Conservation (phyloP, 2,113 vertebrate species). For the Hypanus sabinus region DNA sequence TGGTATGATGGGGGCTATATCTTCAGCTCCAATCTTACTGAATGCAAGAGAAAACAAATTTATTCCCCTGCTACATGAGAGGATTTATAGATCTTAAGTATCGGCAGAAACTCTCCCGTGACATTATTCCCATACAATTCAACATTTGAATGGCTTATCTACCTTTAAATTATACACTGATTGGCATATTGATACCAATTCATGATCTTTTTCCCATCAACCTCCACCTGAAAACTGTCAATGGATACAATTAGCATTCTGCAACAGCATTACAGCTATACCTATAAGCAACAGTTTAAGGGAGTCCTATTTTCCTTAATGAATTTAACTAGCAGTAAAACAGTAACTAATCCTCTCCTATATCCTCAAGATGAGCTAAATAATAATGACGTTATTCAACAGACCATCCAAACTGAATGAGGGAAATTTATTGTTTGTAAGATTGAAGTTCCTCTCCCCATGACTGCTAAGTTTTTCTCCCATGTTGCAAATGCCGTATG, state of each 20-base stretch:
- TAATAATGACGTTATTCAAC: slow-evolving; percentile 5
- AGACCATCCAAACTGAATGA: not conserved
- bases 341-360: not conserved
- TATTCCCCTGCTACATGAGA: no score
- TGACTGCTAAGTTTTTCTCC: no score
- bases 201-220: not conserved
- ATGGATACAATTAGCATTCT: not conserved
- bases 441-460: not conserved
- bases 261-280: not conserved
- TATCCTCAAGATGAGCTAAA: not conserved
- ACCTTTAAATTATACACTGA: not conserved
- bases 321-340: not conserved
- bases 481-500: no score
- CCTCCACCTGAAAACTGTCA: not conserved
- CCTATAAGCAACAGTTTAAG: not conserved
- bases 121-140: not conserved
- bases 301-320: not conserved
- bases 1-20: not conserved
- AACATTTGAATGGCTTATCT: not conserved
- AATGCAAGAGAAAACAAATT: no score
- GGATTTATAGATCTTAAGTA: not conserved
- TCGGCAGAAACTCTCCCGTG: not conserved
- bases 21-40: not conserved
- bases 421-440: not conserved
- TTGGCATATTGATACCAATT: not conserved